Evolutionary conservation across 2,797 vertebrate species (phyloP).

Genomic region (Premnoplex brunnescens): DNA sequence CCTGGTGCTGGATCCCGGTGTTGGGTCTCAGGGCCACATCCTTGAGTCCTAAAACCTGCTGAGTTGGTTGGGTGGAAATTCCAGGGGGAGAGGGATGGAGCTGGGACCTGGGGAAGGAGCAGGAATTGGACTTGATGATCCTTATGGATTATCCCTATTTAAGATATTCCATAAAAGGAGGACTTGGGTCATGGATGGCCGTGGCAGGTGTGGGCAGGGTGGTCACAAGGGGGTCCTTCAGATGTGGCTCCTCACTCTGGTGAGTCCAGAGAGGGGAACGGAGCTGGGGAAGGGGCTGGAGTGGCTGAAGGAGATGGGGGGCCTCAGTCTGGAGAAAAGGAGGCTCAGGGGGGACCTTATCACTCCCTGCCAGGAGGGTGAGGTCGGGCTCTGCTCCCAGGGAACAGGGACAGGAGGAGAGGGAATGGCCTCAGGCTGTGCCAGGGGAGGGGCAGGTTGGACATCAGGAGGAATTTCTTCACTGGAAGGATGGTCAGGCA

Average conservation of each 20-base stretch:
- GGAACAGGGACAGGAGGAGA: background rate
- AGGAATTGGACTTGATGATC: too few relatives aligned
- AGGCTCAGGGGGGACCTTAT: background rate
- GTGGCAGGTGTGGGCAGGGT: background rate
- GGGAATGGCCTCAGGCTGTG: background rate
- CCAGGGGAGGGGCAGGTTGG: background rate
- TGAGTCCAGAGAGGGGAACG: background rate
- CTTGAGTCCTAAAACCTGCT: background rate
- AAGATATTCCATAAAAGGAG: background rate
- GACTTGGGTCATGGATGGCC: background rate
- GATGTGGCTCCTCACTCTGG: background rate
- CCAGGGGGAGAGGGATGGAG: background rate
- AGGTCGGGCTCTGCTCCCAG: accelerated
- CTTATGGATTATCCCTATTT: background rate
- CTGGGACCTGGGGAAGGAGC: background rate
- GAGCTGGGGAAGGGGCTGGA: background rate
- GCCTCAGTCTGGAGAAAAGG: background rate
- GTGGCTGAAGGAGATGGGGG: background rate
- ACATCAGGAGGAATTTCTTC: background rate
- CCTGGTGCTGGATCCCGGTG: background rate
- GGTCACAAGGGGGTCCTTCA: background rate
- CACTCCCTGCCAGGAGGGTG: background rate
- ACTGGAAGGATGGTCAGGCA: background rate
- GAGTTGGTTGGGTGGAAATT: background rate
- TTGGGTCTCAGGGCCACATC: background rate